Conservation (phyloP, 92 coral and sea anemone genomes). For the Meandrina meandrites region DNA sequence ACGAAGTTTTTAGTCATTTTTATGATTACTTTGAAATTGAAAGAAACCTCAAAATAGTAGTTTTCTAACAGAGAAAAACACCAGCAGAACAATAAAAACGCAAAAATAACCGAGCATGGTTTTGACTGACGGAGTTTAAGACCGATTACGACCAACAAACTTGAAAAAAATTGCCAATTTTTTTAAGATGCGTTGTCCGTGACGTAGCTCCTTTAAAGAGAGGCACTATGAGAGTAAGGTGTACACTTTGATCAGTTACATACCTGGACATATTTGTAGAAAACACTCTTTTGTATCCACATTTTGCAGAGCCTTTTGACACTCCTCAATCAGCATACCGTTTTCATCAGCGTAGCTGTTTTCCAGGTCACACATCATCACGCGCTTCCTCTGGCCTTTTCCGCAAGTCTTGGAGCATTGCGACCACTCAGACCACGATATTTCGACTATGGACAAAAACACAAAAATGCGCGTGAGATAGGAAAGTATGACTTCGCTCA, state of each 20-base stretch:
- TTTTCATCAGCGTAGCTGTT: constrained; percentile 39
- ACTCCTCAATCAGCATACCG: constrained; percentile 65
- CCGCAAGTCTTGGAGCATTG: constrained; percentile 85
- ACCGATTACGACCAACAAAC: too few species aligned
- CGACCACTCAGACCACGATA: constrained; percentile 88
- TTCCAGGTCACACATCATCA: constrained; percentile 72
- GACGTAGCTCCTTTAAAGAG: too few species aligned
- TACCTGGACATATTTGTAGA: constrained; percentile 81
- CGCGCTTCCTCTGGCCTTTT: constrained; percentile 72
- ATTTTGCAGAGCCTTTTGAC: constrained; percentile 68
- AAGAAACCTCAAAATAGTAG: too few species aligned
- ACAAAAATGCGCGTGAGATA: not conserved
- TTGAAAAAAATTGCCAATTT: too few species aligned
- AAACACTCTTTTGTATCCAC: constrained; percentile 69
- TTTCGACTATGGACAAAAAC: constrained; percentile 42
- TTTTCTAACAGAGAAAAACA: too few species aligned
- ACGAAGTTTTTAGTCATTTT: too few species aligned
- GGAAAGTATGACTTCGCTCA: not conserved
- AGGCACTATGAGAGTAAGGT: not conserved
- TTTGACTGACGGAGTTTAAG: too few species aligned
- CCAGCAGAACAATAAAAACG: too few species aligned
- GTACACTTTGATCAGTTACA: not conserved
- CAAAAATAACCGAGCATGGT: too few species aligned
- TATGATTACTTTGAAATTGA: too few species aligned
- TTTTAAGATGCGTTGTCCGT: too few species aligned